phyloP scores from a whole-genome alignment of 2,888 invertebrate species.

The Phyllotreta striolata region DNA sequence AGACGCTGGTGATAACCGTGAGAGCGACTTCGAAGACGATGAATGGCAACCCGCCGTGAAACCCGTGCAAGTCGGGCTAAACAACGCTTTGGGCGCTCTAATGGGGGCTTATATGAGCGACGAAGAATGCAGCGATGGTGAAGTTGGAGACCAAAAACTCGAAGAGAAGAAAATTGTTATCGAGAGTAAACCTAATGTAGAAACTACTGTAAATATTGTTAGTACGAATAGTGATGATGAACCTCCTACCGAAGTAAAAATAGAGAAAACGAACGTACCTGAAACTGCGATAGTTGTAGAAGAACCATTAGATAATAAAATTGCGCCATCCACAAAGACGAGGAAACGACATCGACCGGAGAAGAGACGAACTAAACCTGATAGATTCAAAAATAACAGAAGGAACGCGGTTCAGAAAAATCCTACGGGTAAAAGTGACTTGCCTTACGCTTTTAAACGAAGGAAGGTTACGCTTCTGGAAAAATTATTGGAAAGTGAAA shows the following conservation, averaged over 20 bases:
- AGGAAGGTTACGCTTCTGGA: slow-evolving; percentile 69
- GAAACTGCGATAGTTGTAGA: slow-evolving; percentile 27
- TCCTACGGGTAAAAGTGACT: slow-evolving; percentile 41
- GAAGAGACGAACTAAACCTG: slow-evolving; percentile 31
- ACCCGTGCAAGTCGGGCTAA: slow-evolving; percentile 53
- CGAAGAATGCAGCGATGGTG: slow-evolving; percentile 54
- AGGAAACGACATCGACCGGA: slow-evolving; percentile 32
- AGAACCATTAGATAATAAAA: slow-evolving; percentile 10
- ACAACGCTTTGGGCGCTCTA: slow-evolving; percentile 66
- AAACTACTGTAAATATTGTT: slow-evolving; percentile 4
- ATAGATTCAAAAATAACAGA: slow-evolving; percentile 18
- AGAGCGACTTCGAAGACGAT: slow-evolving; percentile 54
- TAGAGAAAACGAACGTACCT: slow-evolving; percentile 51
- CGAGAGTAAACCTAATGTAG: not conserved
- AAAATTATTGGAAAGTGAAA: slow-evolving; percentile 78
- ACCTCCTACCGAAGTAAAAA: slow-evolving; percentile 64
- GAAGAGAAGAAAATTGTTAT: not conserved
- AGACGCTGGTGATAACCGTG: slow-evolving; percentile 45
- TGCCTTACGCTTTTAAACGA: slow-evolving; percentile 49
- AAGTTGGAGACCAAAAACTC: too few relatives aligned
- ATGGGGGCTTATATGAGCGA: slow-evolving; percentile 69
- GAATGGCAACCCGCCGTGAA: slow-evolving; percentile 50
- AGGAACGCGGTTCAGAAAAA: slow-evolving; percentile 25
- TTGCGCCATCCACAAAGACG: slow-evolving; percentile 8
- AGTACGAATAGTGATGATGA: slow-evolving; percentile 58